Base-by-base conservation (phyloP, 2,113 vertebrate genomes). In the Anguilla japonica region DNA sequence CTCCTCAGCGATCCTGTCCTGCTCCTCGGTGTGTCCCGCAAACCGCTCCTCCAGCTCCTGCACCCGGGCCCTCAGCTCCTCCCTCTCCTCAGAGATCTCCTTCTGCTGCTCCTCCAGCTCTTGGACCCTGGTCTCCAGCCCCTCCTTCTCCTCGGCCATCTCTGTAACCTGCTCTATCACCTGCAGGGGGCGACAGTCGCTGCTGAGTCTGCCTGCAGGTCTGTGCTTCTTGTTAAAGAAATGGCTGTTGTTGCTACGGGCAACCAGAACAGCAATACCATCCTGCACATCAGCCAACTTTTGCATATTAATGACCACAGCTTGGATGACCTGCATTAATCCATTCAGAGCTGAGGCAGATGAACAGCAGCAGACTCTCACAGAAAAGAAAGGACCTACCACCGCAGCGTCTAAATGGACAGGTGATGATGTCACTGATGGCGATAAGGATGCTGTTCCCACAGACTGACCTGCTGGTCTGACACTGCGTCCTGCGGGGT, bases 141-240 rank as follows among this genome's bases (percentile, higher is more conserved):
- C 84, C 0, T 89, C 57, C 41, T 20, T 91, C 83, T 93, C 92
- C 0, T 92, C 87, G 0, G 82, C 91, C 85, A 94, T 78, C 89
- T 92, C 90, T 18, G 78, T 41, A 34, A 96, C 91, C 87, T 90
- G 94, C 83, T 95, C 93, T 22, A 96, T 71, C 50, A 96, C 86
- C 96, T 97, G 89, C 41, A 0, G 29, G 34, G n/a, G 71, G 71
- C 8, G 71, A 75, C 71, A 75, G n/a, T n/a, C 18, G 7, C 43
- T 56, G 46, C 20, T 50, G 67, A 84, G 8, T 13, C 5, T 14
- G 71, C 7, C 71, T 75, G 26, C 9, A 0, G 18, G 5, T 29
- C 9, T 20, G 15, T 20, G 71, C 71, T 14, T n/a, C 71, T 75
- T 75, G 50, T 53, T 13, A 13, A 75, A 26, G 18, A 75, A 29